Evolutionary conservation across 64 coral and sea anemone species (phyloP).

Genomic region (Pachyseris speciosa): DNA sequence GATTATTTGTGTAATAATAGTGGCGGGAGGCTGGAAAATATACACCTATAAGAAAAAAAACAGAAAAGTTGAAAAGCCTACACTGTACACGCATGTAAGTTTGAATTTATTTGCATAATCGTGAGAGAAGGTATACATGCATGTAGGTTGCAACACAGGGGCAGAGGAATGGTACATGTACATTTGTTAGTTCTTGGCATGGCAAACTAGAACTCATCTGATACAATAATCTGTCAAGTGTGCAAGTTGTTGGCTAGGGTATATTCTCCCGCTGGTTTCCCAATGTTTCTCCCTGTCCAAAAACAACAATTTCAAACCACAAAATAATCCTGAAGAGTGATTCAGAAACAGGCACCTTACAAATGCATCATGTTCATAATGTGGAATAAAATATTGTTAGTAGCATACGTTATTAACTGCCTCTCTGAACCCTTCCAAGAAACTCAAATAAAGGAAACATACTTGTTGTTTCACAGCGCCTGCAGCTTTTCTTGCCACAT

Average conservation of each 20-base stretch:
- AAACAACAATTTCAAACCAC: neutral
- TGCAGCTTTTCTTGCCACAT: constrained; percentile 43
- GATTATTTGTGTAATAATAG: constrained; percentile 43
- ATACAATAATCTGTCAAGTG: neutral
- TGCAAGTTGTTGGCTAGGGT: neutral
- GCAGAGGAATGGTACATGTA: neutral
- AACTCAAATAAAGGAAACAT: neutral
- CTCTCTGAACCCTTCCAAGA: neutral
- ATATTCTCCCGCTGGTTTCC: neutral
- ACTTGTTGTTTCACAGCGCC: constrained; percentile 20
- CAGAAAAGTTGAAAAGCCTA: neutral
- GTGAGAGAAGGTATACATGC: neutral
- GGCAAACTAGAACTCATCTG: neutral
- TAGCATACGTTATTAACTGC: no score
- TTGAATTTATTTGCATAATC: neutral
- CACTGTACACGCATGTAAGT: neutral
- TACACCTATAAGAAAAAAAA: neutral
- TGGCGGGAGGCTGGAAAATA: constrained; percentile 24
- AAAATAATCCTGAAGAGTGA: neutral
- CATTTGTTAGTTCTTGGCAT: neutral
- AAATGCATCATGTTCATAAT: neutral
- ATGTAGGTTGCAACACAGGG: neutral
- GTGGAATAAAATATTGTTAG: neutral
- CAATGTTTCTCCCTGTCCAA: neutral
- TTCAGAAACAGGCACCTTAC: neutral